Conservation (phyloP, 2,797 vertebrate species). For the Yasuhikotakia modesta region DNA sequence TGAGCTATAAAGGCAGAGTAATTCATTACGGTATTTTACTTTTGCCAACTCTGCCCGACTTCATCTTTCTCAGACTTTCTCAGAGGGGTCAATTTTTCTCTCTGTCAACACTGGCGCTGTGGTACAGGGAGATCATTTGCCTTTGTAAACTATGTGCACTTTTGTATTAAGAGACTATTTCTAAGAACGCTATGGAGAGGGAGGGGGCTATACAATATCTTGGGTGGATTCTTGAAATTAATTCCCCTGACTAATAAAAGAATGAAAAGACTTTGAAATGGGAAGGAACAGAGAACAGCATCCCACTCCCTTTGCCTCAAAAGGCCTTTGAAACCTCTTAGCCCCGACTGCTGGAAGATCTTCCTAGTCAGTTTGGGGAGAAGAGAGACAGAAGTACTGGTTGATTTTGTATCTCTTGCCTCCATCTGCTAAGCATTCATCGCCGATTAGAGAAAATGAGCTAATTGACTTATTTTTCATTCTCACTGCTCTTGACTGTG, state of each 20-base stretch:
- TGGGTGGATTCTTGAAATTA: slow-evolving; percentile 51
- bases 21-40: slow-evolving; percentile 24
- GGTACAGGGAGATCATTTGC: not conserved
- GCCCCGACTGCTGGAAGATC: slow-evolving; percentile 40
- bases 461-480: slow-evolving; percentile 71
- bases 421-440: slow-evolving; percentile 60
- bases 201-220: slow-evolving; percentile 24
- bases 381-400: not conserved
- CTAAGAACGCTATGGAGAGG: slow-evolving; percentile 30
- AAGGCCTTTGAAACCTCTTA: slow-evolving; percentile 54
- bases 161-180: slow-evolving; percentile 30
- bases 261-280: slow-evolving; percentile 52
- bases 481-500: slow-evolving; percentile 35
- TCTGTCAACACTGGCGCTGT: not conserved
- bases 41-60: not conserved
- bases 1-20: slow-evolving; percentile 30
- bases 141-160: slow-evolving; percentile 45
- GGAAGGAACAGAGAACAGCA: slow-evolving; percentile 41
- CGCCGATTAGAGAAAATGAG: slow-evolving; percentile 67
- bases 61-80: slow-evolving; percentile 13
- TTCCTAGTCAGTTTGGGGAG: slow-evolving; percentile 8
- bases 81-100: slow-evolving; percentile 13
- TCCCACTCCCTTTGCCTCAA: slow-evolving; percentile 13
- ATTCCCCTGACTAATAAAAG: slow-evolving; percentile 56
- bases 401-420: slow-evolving; percentile 54